These are phyloP conservation scores for Aspidiotus rigidus DNA, from an alignment of 2,888 invertebrate genomes.

Conservation along the genomic window DNA sequence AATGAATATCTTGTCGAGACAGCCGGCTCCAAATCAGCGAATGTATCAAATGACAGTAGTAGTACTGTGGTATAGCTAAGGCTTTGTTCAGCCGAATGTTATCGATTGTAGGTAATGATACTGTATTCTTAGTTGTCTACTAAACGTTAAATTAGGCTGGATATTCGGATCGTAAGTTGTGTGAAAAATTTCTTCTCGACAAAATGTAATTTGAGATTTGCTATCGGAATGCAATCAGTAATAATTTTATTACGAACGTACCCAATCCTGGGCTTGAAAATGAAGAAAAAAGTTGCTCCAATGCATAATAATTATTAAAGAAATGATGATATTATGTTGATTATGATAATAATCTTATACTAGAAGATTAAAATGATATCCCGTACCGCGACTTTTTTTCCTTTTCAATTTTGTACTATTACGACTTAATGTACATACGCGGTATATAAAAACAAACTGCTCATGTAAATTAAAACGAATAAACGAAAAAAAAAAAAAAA, in stretches of 20 bases:
- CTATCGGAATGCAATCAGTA: no score
- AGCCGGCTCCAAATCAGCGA: conserved; percentile 31
- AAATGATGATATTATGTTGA: background rate
- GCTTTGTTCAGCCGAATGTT: conserved; percentile 30
- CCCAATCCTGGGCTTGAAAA: conserved; percentile 17
- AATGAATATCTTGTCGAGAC: conserved; percentile 36
- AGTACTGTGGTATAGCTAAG: conserved; percentile 32
- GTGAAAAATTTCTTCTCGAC: no score
- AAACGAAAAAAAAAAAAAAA: conserved; percentile 11
- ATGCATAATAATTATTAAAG: background rate
- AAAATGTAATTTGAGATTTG: no score
- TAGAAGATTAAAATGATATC: conserved; percentile 6
- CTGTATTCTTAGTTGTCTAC: no score
- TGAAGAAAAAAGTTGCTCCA: conserved; percentile 2
- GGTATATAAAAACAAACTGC: conserved; percentile 18
- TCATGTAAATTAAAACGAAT: conserved; percentile 11
- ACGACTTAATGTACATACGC: background rate
- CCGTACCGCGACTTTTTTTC: conserved; percentile 6
- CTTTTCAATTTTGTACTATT: background rate
- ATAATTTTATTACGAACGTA: no score
- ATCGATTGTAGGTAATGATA: background rate
- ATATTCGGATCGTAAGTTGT: no score
- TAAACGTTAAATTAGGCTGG: no score
- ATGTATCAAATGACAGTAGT: conserved; percentile 26
- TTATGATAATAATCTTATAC: no score